These are phyloP conservation scores for Ibycter americanus DNA, from an alignment of 2,797 vertebrate genomes.

Conservation along the genomic window DNA sequence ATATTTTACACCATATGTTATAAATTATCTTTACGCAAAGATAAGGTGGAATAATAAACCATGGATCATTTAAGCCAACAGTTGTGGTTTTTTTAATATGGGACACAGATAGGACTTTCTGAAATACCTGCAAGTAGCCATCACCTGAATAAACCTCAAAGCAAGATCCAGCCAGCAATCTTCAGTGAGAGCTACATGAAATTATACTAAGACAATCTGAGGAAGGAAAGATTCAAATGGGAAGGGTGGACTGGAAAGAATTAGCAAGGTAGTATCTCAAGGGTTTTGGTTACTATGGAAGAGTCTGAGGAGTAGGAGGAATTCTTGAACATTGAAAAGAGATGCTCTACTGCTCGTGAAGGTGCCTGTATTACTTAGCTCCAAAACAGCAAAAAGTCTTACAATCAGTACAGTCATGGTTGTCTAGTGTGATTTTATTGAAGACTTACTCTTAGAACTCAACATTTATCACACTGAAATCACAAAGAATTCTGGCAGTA, in stretches of 20 bases:
- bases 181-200: not conserved
- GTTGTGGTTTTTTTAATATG: not conserved
- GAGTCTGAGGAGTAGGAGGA: not conserved
- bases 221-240: not conserved
- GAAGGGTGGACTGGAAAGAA: not conserved
- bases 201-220: not conserved
- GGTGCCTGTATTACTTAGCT: not conserved
- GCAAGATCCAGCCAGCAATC: not conserved
- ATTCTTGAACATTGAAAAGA: not conserved
- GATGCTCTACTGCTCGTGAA: not conserved
- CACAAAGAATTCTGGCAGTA: not conserved
- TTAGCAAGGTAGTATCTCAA: not conserved
- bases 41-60: not conserved
- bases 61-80: not conserved
- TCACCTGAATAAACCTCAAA: not conserved
- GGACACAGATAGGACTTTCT: not conserved
- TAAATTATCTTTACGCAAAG: not conserved
- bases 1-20: not conserved
- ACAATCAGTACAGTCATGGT: not conserved
- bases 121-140: not conserved
- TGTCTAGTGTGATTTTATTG: not conserved
- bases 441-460: not conserved
- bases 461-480: not conserved
- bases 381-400: not conserved
- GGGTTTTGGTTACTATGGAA: not conserved